Evolutionary conservation across 1,140 invertebrate species (phyloP).

Genomic region (Asobara japonica): DNA sequence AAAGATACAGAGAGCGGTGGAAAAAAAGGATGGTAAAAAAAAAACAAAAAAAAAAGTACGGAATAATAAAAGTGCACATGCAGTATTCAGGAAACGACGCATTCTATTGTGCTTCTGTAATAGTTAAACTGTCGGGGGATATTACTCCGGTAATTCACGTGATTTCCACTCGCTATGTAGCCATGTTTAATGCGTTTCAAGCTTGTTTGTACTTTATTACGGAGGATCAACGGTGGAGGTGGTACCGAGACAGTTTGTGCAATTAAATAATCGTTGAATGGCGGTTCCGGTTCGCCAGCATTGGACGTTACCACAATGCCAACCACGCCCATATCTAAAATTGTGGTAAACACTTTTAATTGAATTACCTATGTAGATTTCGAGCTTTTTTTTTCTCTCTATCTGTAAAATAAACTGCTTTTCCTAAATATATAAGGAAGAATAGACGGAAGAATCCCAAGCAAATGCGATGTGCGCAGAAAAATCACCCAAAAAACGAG

Average conservation of each 20-base stretch:
- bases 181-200: slow-evolving; percentile 1
- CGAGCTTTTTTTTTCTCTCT: too few relatives aligned
- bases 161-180: neutral
- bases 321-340: slow-evolving; percentile 60
- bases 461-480: too few relatives aligned
- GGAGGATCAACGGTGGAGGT: neutral
- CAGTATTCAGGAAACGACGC: slow-evolving; percentile 59
- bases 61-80: slow-evolving; percentile 52
- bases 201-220: neutral
- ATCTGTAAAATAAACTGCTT: too few relatives aligned
- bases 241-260: slow-evolving; percentile 49
- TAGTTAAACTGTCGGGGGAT: slow-evolving; percentile 66
- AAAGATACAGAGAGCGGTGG: slow-evolving; percentile 40
- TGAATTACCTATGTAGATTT: too few relatives aligned
- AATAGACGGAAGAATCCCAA: too few relatives aligned
- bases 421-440: too few relatives aligned
- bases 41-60: slow-evolving; percentile 37
- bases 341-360: too few relatives aligned
- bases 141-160: slow-evolving; percentile 56
- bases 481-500: too few relatives aligned
- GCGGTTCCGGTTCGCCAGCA: slow-evolving; percentile 54
- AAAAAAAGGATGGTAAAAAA: slow-evolving; percentile 21
- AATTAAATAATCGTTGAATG: slow-evolving; percentile 65
- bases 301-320: slow-evolving; percentile 38
- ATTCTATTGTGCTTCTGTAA: slow-evolving; percentile 67